Base-by-base conservation (phyloP, 2,113 vertebrate genomes). In the Microcebus jonahi region DNA sequence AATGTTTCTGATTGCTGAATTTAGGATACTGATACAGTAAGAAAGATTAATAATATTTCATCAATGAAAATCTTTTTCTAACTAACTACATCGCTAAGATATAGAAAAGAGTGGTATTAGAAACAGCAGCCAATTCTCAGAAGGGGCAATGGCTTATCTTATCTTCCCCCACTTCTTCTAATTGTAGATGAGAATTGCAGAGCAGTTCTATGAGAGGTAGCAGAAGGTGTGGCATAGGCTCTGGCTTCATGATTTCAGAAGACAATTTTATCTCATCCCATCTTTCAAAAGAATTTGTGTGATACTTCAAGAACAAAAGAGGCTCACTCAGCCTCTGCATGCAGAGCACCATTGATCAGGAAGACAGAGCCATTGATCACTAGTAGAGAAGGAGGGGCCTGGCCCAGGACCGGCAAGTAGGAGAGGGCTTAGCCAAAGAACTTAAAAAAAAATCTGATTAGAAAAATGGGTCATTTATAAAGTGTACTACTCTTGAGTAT, bases 161-260 rank as follows among this genome's bases (percentile, higher is more conserved):
- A 57, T 57, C 55, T 57, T 57, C 55, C 55, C 45, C 91, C 48
- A 86, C 73, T 34, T 93, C 95, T 39, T 27, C 75, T 96, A 88
- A 79, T 75, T 90, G 94, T 68, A 50, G 95, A 90, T 65, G 94
- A 88, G 92, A 91, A 63, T 90, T 20, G 27, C 88, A 53, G 71
- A 68, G 71, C 92, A 91, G 73, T 91, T 42, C 88, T 7, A 8
- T 2, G 29, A 97, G 98, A 98, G 98, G 98, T 96, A 98, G 98
- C 96, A 96, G 17, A 95, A 85, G 34, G 95, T 95, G 90, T 94
- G 92, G 97, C 94, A 63, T 55, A 77, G 96, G 94, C 55, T 96
- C 91, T 76, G 94, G 90, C 75, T 93, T 76, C 87, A 79, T 45
- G 96, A 93, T 57, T 95, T 94, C 67, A 82, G 81, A 94, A 93